Base-by-base conservation (phyloP, 2,797 vertebrate genomes). In the Syngnathus acus region DNA sequence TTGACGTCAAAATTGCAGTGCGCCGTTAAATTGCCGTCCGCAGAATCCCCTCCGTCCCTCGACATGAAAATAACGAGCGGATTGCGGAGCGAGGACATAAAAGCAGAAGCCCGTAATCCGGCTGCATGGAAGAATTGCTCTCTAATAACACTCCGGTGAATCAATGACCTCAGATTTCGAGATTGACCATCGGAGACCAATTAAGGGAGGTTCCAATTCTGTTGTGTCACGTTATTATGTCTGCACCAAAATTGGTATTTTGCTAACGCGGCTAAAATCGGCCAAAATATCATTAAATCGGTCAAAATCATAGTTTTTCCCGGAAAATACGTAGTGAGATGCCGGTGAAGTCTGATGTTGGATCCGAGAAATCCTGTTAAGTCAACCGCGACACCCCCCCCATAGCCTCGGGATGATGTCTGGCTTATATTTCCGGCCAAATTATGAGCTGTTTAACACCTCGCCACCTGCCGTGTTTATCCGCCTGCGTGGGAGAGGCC, bases 351-450 rank as follows among this genome's bases (percentile, higher is more conserved):
- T 10, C 65, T 45, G 66, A 72, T 6, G 42, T 53, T 76, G 70
- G 71, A 80, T 82, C 69, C 77, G 78, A 78, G 43, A 75, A 82
- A 81, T 84, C 75, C 72, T 77, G 77, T 83, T 85, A 75, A 76
- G 71, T 66, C 75, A 17, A 68, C 6, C 61, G 17, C 60, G 19
- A 16, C 5, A 5, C 72, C 47, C 26, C 42, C 45, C 47, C 40
- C 40, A 10, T 11, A 50, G 72, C 78, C 79, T 71, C 78, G 67
- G 39, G 70, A 62, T 71, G 78, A 63, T 66, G 69, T 68, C 71
- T 77, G 73, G 47, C 69, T 59, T 77, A 37, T 66, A 72, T 75
- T 78, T 80, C 64, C 11, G 68, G 76, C 82, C 83, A 82, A 82
- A 82, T 78, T 68, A 78, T 57, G 76, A 72, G 68, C 72, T 77